phyloP scores from a whole-genome alignment of 2,888 invertebrate genomes.

The Brenthis daphne region DNA sequence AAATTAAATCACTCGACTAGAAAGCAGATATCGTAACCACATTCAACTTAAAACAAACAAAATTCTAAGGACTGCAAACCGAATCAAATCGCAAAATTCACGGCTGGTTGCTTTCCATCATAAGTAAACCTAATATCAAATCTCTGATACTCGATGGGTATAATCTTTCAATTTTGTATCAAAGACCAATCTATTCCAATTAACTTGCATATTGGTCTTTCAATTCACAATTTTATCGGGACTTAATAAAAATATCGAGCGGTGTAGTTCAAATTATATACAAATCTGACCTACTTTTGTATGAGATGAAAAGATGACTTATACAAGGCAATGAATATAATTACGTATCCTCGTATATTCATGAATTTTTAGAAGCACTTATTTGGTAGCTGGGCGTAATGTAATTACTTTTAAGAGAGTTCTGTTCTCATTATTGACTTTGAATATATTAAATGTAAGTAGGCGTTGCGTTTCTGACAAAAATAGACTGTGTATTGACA shows the following conservation, averaged over 20 bases:
- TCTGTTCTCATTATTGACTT: not conserved
- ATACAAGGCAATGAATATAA: not conserved
- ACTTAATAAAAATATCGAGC: slow-evolving; percentile 53
- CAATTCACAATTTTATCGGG: slow-evolving; percentile 42
- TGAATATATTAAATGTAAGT: not conserved
- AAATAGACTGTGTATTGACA: too few relatives aligned
- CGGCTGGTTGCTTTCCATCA: slow-evolving; percentile 28
- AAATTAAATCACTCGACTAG: slow-evolving; percentile 4
- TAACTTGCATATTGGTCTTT: slow-evolving; percentile 68
- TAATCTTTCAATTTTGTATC: slow-evolving; percentile 73
- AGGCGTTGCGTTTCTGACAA: too few relatives aligned
- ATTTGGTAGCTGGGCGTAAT: slow-evolving; percentile 2
- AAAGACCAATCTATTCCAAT: slow-evolving; percentile 71
- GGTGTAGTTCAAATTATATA: slow-evolving; percentile 25
- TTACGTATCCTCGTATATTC: not conserved
- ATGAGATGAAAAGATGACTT: slow-evolving; percentile 1
- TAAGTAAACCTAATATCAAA: slow-evolving; percentile 30
- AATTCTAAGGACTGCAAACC: slow-evolving; percentile 9
- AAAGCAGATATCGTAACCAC: slow-evolving; percentile 11
- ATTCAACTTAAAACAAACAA: slow-evolving; percentile 6
- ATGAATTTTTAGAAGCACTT: not conserved
- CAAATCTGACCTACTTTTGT: slow-evolving; percentile 24
- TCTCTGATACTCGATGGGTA: slow-evolving; percentile 49
- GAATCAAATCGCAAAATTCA: slow-evolving; percentile 27
- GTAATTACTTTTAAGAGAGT: slow-evolving; percentile 3